Evolutionary conservation across 2,888 invertebrate species (phyloP), one percentile per base, ranked within the genome.

Genomic region (Anaspis maculata): DNA sequence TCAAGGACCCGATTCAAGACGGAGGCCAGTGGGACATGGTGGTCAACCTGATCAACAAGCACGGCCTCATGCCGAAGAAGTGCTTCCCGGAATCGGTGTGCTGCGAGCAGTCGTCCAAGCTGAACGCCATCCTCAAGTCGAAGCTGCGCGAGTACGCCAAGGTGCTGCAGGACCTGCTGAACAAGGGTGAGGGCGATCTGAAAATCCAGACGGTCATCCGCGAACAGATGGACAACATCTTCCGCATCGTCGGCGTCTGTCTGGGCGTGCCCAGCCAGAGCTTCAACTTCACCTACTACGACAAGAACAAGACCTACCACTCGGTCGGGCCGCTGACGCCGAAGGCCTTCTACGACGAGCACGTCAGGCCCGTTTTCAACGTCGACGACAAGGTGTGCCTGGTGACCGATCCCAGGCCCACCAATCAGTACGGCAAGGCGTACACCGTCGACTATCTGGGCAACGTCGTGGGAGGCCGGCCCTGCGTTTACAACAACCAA

Each of bases 1-100:
- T 30, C 22, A 30, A 82, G 76, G 84, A 87, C 56, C 87, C 88
- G n/a, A 78, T 79, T 30, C 75, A 75, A 42, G 89, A 90, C 55
- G 89, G 89, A 15, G 90, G 92, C 0, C 91, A 92, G 60, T 92
- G 90, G 91, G 87, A 90, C 59, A 91, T 92, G 90, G 68, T 91
- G 37, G 80, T 83, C 15, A 90, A 90, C 63, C 66, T 92, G 12
- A 78, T 92, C 34, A 84, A 83, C 61, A 86, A 87, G 57, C 79
- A 92, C 57, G 92, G 92, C 9, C 64, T 92, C 31, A 77, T 92
- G 70, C 92, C 92, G 32, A 91, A 92, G 70, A 78, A 79, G 56
- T 83, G 82, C 57, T 91, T 83, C 64, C 87, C 89, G 0, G 91
- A 91, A 56, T 76, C 84, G 0, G 85, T 74, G 64, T 83, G 81